These are phyloP conservation scores for Temnothorax rugatulus DNA, from an alignment of 2,888 invertebrate genomes.

Conservation along the genomic window DNA sequence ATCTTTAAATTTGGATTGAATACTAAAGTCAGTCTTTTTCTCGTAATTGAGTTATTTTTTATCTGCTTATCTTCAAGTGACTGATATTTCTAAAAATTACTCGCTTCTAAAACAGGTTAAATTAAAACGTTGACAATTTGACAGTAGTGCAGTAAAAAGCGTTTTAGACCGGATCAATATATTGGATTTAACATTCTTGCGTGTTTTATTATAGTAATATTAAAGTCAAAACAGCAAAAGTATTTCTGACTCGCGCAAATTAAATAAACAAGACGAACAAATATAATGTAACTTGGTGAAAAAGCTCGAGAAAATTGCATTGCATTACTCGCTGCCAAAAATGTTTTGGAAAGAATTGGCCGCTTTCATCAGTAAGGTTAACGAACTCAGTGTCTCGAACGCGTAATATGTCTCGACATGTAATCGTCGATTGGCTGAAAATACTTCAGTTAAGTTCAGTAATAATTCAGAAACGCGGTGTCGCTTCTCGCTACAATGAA, in stretches of 20 bases:
- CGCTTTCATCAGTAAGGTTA: constrained; percentile 8
- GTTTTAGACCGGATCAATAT: neutral
- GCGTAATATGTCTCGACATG: neutral
- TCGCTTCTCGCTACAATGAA: neutral
- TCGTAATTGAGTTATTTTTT: neutral
- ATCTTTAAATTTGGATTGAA: neutral
- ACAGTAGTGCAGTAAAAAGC: neutral
- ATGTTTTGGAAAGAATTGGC: neutral
- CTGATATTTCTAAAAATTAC: neutral
- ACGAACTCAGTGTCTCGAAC: constrained; percentile 4
- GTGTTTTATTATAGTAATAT: neutral
- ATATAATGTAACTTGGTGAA: neutral
- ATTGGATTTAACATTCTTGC: neutral
- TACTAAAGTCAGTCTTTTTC: neutral
- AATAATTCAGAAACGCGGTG: constrained; percentile 31
- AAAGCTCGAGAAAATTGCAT: neutral
- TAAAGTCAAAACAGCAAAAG: neutral
- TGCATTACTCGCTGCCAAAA: neutral
- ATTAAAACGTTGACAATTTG: neutral
- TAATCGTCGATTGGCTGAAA: constrained; percentile 28
- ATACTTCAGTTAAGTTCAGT: constrained; percentile 29
- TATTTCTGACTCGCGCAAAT: neutral
- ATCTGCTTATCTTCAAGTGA: neutral
- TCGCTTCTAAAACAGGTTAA: neutral
- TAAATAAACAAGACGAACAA: neutral